Conservation (phyloP, 2,888 invertebrate species). For the Scaptomyza tumidula region DNA sequence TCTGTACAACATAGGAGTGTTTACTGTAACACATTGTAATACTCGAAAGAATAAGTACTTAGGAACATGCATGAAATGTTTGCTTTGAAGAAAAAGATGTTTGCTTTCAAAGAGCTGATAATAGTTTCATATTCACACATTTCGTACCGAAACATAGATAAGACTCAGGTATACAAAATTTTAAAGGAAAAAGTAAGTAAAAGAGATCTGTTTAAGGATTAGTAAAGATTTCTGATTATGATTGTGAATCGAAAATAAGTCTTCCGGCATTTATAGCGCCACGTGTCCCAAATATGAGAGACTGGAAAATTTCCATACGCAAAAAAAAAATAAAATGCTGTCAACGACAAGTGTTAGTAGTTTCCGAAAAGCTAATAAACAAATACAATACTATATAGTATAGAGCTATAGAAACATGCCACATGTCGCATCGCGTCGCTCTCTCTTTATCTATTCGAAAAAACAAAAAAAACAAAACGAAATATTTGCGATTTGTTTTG, state of each 20-base stretch:
- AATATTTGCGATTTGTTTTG: conserved; percentile 51
- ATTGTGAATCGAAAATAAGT: background rate
- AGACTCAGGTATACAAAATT: conserved; percentile 5
- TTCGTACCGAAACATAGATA: conserved; percentile 23
- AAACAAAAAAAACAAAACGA: conserved; percentile 33
- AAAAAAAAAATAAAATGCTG: conserved; percentile 12
- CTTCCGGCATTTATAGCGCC: conserved; percentile 20
- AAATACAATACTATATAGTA: conserved; percentile 12
- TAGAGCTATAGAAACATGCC: background rate
- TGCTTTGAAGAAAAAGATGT: conserved; percentile 29
- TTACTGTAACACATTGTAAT: conserved; percentile 8
- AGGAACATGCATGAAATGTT: conserved; percentile 18
- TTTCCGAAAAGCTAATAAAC: conserved; percentile 7
- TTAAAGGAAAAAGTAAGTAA: background rate
- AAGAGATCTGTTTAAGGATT: conserved; percentile 16
- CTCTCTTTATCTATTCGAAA: conserved; percentile 30
- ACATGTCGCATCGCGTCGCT: conserved; percentile 4
- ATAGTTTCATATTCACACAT: conserved; percentile 8
- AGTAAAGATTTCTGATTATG: background rate
- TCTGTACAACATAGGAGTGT: too few species aligned
- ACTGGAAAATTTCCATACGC: conserved; percentile 35
- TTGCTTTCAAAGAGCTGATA: conserved; percentile 34
- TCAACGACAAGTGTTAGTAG: conserved; percentile 28
- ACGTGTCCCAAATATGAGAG: conserved; percentile 31
- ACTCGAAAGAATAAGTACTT: background rate